Conservation (phyloP, 2,888 invertebrate genomes). For the Azorinus chamasolen region DNA sequence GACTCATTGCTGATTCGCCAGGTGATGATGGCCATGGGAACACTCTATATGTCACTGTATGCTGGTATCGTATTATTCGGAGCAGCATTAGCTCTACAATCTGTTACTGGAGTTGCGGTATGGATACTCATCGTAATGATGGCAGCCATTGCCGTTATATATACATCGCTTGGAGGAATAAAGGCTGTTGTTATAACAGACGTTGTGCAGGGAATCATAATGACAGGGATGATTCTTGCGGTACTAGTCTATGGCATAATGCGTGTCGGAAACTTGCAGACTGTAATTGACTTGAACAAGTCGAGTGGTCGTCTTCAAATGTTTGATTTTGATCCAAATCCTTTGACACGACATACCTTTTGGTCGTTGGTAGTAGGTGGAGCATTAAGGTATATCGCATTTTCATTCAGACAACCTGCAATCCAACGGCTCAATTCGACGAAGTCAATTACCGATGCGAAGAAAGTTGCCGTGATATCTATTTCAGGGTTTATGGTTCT, state of each 20-base stretch:
- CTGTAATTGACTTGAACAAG: not conserved
- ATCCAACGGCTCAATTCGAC: conserved; percentile 22
- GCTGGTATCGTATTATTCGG: conserved; percentile 17
- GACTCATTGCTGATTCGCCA: conserved; percentile 1
- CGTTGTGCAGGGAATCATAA: conserved; percentile 17
- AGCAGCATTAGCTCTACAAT: conserved; percentile 13
- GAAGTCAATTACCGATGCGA: conserved; percentile 11
- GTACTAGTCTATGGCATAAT: conserved; percentile 15
- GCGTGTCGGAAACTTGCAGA: conserved; percentile 10
- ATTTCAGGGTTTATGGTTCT: conserved; percentile 12
- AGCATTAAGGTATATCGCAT: not conserved
- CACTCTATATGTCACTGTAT: conserved; percentile 5
- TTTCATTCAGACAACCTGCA: conserved; percentile 4
- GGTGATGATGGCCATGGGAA: not conserved
- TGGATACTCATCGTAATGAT: conserved; percentile 4
- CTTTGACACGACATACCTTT: conserved; percentile 17
- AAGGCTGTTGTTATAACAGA: conserved; percentile 26
- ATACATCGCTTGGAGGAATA: conserved; percentile 26
- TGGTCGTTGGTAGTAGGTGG: conserved; percentile 16
- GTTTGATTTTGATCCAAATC: conserved; percentile 20
- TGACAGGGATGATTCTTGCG: conserved; percentile 7
- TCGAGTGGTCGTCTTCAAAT: conserved; percentile 14
- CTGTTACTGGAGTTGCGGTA: conserved; percentile 10
- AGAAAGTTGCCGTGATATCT: conserved; percentile 11
- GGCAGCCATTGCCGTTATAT: conserved; percentile 13